Evolutionary conservation across 2,113 vertebrate species (phyloP).

Genomic region (Strix uralensis): DNA sequence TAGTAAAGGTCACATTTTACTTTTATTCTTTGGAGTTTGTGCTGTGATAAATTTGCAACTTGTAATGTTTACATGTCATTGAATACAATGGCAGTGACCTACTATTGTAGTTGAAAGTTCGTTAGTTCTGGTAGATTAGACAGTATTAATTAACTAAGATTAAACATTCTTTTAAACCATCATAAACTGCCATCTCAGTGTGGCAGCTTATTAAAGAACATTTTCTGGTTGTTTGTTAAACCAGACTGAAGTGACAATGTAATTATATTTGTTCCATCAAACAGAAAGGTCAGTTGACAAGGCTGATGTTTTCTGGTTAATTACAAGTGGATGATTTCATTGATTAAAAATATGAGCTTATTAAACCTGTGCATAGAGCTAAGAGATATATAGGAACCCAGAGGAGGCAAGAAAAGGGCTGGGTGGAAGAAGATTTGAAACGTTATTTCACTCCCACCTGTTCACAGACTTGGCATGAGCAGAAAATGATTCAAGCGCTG

Average conservation of each 20-base stretch:
- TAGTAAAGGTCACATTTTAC: neutral
- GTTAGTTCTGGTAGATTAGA: constrained; percentile 55
- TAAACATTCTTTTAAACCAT: constrained; percentile 36
- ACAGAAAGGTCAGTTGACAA: constrained; percentile 38
- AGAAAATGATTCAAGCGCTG: accelerated
- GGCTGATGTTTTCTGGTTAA: constrained; percentile 39
- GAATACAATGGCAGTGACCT: neutral
- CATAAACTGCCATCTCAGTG: neutral
- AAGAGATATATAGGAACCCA: neutral
- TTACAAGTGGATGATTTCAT: constrained; percentile 19
- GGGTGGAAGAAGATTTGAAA: neutral
- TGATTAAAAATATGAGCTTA: constrained; percentile 25
- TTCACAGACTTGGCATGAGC: neutral
- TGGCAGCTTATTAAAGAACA: constrained; percentile 28
- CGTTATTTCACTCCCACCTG: neutral
- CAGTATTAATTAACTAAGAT: constrained; percentile 60
- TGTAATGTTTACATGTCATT: neutral
- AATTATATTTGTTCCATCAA: constrained; percentile 49
- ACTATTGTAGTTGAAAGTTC: constrained; percentile 25
- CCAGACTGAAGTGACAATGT: constrained; percentile 26
- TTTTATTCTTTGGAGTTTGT: neutral
- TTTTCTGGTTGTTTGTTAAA: constrained; percentile 60
- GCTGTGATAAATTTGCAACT: neutral
- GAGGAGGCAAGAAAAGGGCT: neutral
- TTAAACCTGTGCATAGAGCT: neutral